Evolutionary conservation across 2,113 vertebrate species (phyloP).

Genomic region (Opisthocomus hoazin): DNA sequence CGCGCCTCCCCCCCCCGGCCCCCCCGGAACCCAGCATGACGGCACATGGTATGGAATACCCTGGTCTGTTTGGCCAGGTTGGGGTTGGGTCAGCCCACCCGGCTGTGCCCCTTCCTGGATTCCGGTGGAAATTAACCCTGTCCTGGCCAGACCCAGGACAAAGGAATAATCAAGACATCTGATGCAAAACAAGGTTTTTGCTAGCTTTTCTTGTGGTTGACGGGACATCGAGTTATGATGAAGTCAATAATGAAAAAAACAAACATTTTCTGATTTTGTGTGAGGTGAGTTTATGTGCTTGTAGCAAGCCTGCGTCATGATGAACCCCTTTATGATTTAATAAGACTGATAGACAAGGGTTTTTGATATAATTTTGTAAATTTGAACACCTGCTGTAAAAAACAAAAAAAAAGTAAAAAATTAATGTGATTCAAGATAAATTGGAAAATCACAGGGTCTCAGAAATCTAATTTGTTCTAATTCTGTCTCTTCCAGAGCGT

Average conservation of each 20-base stretch:
- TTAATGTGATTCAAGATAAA: not conserved
- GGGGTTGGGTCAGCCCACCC: no score
- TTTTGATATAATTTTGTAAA: not conserved
- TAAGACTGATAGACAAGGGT: not conserved
- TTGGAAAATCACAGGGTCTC: not conserved
- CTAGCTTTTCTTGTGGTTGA: not conserved
- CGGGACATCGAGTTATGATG: not conserved
- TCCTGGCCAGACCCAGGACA: no score
- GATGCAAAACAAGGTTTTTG: not conserved
- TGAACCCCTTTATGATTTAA: not conserved
- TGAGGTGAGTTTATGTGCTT: not conserved
- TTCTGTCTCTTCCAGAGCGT: not conserved
- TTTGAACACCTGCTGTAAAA: not conserved
- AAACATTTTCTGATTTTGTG: not conserved
- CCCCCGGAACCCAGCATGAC: no score
- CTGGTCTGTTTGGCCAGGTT: no score
- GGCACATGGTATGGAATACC: no score
- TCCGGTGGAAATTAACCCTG: no score
- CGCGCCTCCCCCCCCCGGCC: no score
- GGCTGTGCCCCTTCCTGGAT: no score
- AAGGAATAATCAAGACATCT: not conserved
- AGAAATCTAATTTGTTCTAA: not conserved
- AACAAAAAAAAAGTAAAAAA: fast-evolving
- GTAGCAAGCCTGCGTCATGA: not conserved
- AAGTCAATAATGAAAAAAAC: not conserved